Conservation (phyloP, 2,797 vertebrate species). For the Dendrocincla fuliginosa region DNA sequence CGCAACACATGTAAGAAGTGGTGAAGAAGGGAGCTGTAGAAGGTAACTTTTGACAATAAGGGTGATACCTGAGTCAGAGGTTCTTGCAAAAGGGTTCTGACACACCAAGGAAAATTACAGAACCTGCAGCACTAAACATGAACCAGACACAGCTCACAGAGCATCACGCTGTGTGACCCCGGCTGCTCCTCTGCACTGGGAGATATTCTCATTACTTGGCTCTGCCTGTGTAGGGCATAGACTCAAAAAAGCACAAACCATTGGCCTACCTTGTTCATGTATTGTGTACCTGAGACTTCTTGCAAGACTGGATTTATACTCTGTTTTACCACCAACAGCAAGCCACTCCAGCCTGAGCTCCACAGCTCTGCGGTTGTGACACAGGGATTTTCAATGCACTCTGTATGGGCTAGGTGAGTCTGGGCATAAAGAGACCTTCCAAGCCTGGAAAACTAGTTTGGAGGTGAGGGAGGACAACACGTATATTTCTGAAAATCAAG, state of each 20-base stretch:
- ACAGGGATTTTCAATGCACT: not conserved
- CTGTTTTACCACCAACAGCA: not conserved
- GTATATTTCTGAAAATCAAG: not conserved
- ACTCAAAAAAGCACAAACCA: not conserved
- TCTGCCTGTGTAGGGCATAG: not conserved
- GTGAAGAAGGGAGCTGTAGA: not conserved
- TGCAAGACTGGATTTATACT: not conserved
- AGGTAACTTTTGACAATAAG: not conserved
- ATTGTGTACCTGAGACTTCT: fast-evolving
- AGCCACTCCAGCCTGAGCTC: not conserved
- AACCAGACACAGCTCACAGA: not conserved
- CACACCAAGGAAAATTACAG: not conserved
- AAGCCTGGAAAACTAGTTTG: not conserved
- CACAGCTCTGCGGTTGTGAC: not conserved
- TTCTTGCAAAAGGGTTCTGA: not conserved
- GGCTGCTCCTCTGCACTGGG: not conserved
- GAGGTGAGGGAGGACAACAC: fast-evolving
- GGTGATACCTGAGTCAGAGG: not conserved
- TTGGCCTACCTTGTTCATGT: not conserved
- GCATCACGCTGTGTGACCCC: fast-evolving
- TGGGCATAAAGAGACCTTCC: not conserved
- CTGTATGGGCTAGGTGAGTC: fast-evolving
- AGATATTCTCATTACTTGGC: not conserved
- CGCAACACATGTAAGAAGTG: not conserved
- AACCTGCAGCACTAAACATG: not conserved